These are phyloP conservation scores for Clarias magur DNA, from an alignment of 2,113 vertebrate genomes.

Conservation along the genomic window DNA sequence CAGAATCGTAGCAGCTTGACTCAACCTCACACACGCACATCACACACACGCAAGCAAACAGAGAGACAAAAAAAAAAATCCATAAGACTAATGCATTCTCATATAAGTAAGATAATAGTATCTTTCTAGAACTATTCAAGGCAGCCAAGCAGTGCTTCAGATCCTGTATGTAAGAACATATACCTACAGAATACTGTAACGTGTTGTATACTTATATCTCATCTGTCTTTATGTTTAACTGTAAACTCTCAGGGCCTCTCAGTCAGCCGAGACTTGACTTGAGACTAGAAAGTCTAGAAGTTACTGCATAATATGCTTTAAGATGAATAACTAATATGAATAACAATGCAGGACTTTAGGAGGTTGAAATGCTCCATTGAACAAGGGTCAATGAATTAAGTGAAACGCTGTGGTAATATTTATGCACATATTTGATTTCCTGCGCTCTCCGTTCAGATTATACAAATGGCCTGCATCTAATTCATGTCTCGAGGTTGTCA, in stretches of 20 bases:
- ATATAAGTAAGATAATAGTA: neutral
- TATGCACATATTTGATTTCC: conserved; percentile 6
- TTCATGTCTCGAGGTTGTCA: neutral
- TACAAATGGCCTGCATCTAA: neutral
- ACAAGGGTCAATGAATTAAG: neutral
- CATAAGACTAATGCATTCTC: neutral
- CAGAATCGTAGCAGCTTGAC: neutral
- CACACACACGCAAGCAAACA: neutral
- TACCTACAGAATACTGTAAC: neutral
- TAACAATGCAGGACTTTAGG: neutral
- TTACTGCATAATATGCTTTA: neutral
- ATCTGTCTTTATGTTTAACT: neutral
- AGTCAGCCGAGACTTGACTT: neutral
- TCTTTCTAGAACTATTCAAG: neutral
- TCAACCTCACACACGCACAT: neutral
- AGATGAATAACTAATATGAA: neutral
- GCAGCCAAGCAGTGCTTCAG: neutral
- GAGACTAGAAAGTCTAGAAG: neutral
- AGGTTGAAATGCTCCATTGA: neutral
- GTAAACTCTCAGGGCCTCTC: neutral
- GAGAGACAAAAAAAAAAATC: neutral
- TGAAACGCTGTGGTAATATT: neutral
- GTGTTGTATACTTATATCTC: neutral
- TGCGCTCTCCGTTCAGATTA: neutral
- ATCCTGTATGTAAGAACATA: neutral